Conservation (phyloP, 2,888 invertebrate species). For the Lapara coniferarum region DNA sequence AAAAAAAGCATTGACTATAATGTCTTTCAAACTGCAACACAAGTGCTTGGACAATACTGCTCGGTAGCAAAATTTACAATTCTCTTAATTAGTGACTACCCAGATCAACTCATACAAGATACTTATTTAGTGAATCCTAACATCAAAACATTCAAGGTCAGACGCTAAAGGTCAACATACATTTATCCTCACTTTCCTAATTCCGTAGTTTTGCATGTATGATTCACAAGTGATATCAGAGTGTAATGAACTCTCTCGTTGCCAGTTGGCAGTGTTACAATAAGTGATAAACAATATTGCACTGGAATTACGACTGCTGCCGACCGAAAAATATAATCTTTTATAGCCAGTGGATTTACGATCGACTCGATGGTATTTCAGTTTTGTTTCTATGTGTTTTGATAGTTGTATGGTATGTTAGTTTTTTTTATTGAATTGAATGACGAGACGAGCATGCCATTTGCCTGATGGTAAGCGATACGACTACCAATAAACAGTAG, state of each 20-base stretch:
- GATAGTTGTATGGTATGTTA: too few relatives aligned
- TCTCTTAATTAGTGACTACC: too few relatives aligned
- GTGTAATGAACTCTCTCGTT: conserved; percentile 47
- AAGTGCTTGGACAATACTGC: too few relatives aligned
- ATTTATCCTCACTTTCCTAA: conserved; percentile 2
- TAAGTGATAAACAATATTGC: conserved; percentile 36
- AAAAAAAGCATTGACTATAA: too few relatives aligned
- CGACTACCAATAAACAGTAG: too few relatives aligned
- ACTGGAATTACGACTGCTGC: conserved; percentile 26
- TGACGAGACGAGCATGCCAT: too few relatives aligned
- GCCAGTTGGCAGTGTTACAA: conserved; percentile 50
- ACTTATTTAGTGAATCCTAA: neutral
- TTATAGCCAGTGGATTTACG: conserved; percentile 13
- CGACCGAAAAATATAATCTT: conserved; percentile 18
- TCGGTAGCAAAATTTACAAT: too few relatives aligned
- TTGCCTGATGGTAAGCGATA: too few relatives aligned
- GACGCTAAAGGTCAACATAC: neutral
- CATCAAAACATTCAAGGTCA: neutral
- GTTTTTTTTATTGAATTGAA: too few relatives aligned
- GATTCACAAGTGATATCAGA: conserved; percentile 31
- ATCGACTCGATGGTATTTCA: conserved; percentile 2
- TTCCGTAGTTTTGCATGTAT: conserved; percentile 24
- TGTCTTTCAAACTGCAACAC: too few relatives aligned
- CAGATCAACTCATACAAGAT: neutral
- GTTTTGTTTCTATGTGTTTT: neutral